Evolutionary conservation across 1,140 invertebrate species (phyloP).

Genomic region (Yoshiicerus persimilis): DNA sequence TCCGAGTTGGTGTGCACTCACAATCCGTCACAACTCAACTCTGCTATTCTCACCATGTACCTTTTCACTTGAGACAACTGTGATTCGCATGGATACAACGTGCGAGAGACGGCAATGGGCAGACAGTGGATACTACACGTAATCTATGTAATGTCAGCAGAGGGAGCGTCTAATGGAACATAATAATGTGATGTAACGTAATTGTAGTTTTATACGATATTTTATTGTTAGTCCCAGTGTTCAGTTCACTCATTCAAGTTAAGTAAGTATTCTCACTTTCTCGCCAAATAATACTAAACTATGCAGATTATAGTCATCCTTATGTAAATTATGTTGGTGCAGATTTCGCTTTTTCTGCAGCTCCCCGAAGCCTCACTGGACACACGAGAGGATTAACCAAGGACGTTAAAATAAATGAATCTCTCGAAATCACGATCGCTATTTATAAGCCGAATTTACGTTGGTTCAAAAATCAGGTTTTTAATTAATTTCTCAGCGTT

Average conservation of each 20-base stretch:
- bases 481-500: too few species aligned
- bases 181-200: not conserved
- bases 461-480: not conserved
- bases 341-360: not conserved
- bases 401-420: not conserved
- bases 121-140: too few species aligned
- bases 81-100: not conserved
- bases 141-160: not conserved
- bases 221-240: not conserved
- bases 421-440: not conserved
- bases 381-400: not conserved
- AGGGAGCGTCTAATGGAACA: not conserved
- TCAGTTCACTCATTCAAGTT: not conserved
- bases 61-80: not conserved
- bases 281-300: not conserved
- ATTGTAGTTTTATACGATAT: not conserved
- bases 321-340: not conserved
- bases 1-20: not conserved
- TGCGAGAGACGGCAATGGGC: not conserved
- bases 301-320: not conserved
- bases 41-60: not conserved
- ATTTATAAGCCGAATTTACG: not conserved
- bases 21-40: not conserved
- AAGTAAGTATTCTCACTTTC: not conserved
- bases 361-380: not conserved